Base-by-base conservation (phyloP, 2,113 vertebrate species). In the Atractosteus spatula region DNA sequence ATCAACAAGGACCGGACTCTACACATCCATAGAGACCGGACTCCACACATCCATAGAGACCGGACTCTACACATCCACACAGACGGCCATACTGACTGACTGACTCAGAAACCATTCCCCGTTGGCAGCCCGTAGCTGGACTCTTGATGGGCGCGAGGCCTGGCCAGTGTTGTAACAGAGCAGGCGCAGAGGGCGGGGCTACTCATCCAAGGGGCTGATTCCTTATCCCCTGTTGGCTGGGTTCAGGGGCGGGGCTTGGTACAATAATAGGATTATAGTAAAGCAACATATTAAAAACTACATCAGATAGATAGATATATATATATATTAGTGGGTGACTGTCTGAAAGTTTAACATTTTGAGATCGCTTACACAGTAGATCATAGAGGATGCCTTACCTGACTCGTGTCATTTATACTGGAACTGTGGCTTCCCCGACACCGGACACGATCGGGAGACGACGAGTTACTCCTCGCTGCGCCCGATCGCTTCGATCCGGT, bases 281-380 rank as follows among this genome's bases (percentile, higher is more conserved):
- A 3, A 66, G n/a, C 43, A 16, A 43, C 55, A 72, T 44, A 57
- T 47, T 57, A 55, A 42, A 45, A 65, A 16, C 42, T 41, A 64
- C 51, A 71, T n/a, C 63, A 54, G 62, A 71, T 12, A 63, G 56
- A 41, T 14, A 56, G 56, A 69, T 17, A n/a, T 65, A 72, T 51
- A 55, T 66, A 72, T 65, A 66, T 65, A 42, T 54, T 56, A 55
- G n/a, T n/a, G n/a, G n/a, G n/a, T n/a, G n/a, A n/a, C n/a, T 66
- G 45, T 54, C 57, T 72, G 8, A 41, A n/a, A 62, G 45, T 61
- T 45, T 43, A 63, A 54, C 70, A 5, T 43, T 66, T 72, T 73
- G 41, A 45, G 8, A 45, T 61, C 7, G 42, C 65, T 29, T 44
- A 45, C 61, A 57, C 62, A 3, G 12, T 67, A 61, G 41, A 61